Conservation (phyloP, 2,113 vertebrate species). For the Rynchops niger region DNA sequence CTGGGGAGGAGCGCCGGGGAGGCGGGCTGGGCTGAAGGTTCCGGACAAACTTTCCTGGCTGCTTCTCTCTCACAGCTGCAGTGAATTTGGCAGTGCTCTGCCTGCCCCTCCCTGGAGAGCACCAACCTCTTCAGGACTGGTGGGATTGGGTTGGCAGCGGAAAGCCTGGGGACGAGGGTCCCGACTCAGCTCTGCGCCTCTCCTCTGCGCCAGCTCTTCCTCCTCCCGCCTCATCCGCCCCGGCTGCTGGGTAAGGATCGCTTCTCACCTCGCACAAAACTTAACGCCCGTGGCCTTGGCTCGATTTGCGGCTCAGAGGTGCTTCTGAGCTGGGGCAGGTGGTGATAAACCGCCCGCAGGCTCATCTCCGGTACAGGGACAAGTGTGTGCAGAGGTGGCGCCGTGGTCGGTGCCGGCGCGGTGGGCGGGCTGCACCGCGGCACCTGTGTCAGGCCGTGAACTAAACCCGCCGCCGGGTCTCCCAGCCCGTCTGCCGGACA, state of each 20-base stretch:
- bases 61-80: neutral
- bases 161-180: neutral
- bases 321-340: neutral
- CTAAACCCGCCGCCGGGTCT: fast-evolving
- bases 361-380: neutral
- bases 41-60: neutral
- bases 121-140: neutral
- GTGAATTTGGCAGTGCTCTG: neutral
- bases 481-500: neutral
- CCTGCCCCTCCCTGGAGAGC: neutral
- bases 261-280: neutral
- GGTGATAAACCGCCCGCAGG: fast-evolving
- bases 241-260: neutral
- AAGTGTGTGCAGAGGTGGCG: neutral
- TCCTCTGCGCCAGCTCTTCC: neutral
- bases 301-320: neutral
- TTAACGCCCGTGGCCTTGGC: fast-evolving
- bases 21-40: neutral
- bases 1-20: neutral
- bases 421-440: neutral
- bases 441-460: neutral
- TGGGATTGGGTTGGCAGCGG: neutral
- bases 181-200: fast-evolving
- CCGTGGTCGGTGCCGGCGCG: fast-evolving
- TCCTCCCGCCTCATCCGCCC: fast-evolving